Conservation (phyloP, 2,113 vertebrate genomes). For the Centropristis striata region DNA sequence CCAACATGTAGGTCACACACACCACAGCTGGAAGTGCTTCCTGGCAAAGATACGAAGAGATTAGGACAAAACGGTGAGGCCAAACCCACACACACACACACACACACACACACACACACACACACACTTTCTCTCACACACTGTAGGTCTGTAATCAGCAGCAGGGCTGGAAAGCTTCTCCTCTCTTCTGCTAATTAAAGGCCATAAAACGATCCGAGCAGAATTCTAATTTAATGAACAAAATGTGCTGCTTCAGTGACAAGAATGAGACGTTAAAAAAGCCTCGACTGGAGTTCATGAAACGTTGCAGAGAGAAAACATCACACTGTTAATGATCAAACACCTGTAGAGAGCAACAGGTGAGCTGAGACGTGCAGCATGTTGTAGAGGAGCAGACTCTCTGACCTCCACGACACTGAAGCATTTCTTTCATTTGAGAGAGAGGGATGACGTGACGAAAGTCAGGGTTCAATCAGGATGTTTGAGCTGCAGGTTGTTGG, state of each 20-base stretch:
- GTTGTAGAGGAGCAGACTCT: no score
- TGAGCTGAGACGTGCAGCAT: background rate
- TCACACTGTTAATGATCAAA: background rate
- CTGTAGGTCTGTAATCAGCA: slow-evolving; percentile 61
- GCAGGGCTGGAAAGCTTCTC: slow-evolving; percentile 37
- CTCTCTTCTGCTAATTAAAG: slow-evolving; percentile 64
- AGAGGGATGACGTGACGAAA: no score
- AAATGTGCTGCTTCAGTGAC: slow-evolving; percentile 32
- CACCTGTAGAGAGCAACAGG: slow-evolving; percentile 19
- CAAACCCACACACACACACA: slow-evolving; percentile 29
- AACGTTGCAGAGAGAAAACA: background rate
- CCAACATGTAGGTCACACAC: slow-evolving; percentile 44
- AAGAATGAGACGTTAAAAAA: background rate
- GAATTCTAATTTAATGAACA: slow-evolving; percentile 41
- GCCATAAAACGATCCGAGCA: slow-evolving; percentile 27
- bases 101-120: slow-evolving; percentile 19
- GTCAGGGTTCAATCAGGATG: no score
- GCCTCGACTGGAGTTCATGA: background rate
- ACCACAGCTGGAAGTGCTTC: slow-evolving; percentile 55
- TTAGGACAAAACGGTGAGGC: slow-evolving; percentile 36
- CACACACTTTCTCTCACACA: slow-evolving; percentile 33
- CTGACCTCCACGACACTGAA: background rate
- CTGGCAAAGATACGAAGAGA: slow-evolving; percentile 51
- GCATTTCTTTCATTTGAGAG: background rate
- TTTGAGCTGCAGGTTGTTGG: no score